Evolutionary conservation across 2,797 vertebrate species (phyloP), one percentile per base, ranked within the genome.

Genomic region (Chaetophractus vellerosus): DNA sequence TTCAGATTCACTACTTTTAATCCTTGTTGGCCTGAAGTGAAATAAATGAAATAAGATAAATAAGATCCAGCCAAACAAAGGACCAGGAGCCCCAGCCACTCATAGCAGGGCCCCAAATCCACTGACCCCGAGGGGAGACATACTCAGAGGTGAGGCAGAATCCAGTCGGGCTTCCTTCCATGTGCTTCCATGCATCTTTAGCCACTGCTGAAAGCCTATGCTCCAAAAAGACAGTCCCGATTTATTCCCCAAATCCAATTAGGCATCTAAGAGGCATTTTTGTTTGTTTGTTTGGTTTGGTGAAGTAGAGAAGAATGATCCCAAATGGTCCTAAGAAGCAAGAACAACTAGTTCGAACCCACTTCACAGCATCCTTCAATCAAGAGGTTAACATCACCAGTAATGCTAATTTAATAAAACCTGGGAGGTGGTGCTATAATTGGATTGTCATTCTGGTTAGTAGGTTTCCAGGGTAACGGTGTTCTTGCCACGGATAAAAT

Each of bases 401-500:
- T 66, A 97, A 96, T 89, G 92, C 96, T 98, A 97, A 98, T 98
- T 98, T 98, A 98, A 98, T 98, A 97, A 98, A 97, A 98, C 96
- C 96, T 76, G 94, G 97, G 95, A 92, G 69, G 96, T 92, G 84
- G 96, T 97, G 94, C 98, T 98, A 98, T 97, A 98, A 98, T 97
- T 97, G 98, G 98, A 98, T 97, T 98, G 97, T 91, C 98, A 97
- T 97, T 96, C 97, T 94, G 98, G 97, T 98, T 94, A 97, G 96
- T 96, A 96, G 96, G 98, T 98, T 98, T 98, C 98, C 98, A 98
- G 97, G 98, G 98, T 97, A 98, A 98, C 98, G 96, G 86, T 97
- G 96, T 98, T 98, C 97, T 97, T 97, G 97, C 97, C 98, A 98
- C 84, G 95, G 97, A 98, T 97, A 98, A 98, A 98, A 98, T 97